Evolutionary conservation across 1,140 invertebrate species (phyloP).

Genomic region (Panagrolaimus sp.): DNA sequence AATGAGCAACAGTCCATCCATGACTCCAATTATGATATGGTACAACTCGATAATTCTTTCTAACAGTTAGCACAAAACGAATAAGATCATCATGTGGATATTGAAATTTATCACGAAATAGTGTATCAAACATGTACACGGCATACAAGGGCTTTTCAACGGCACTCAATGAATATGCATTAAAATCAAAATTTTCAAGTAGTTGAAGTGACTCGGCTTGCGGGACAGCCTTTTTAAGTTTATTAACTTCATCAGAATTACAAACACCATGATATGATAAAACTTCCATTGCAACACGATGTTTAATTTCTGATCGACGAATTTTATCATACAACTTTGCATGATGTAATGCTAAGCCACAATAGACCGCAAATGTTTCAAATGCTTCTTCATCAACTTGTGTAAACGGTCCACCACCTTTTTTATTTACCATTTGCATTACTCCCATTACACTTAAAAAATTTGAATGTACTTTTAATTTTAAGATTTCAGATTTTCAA

Average conservation of each 20-base stretch:
- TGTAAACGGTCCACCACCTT: slow-evolving; percentile 66
- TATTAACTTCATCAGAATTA: slow-evolving; percentile 67
- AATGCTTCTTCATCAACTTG: slow-evolving; percentile 75
- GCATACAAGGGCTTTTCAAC: slow-evolving; percentile 68
- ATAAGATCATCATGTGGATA: slow-evolving; percentile 64
- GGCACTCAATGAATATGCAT: slow-evolving; percentile 68
- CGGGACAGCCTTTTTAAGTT: slow-evolving; percentile 58
- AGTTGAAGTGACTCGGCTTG: not conserved
- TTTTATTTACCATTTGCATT: slow-evolving; percentile 81
- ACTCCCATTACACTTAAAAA: slow-evolving; percentile 69
- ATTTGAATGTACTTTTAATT: not conserved
- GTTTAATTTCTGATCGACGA: slow-evolving; percentile 72
- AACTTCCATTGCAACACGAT: slow-evolving; percentile 73
- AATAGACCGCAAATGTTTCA: slow-evolving; percentile 76
- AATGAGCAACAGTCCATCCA: slow-evolving; percentile 76
- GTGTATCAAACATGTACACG: slow-evolving; percentile 73
- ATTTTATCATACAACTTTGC: slow-evolving; percentile 79
- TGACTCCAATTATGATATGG: slow-evolving; percentile 78
- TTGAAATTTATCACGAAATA: slow-evolving; percentile 65
- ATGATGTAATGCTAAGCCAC: slow-evolving; percentile 75
- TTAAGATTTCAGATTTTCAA: too few species aligned
- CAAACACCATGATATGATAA: slow-evolving; percentile 76
- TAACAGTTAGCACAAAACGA: slow-evolving; percentile 72
- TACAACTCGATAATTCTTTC: slow-evolving; percentile 74
- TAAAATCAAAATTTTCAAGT: slow-evolving; percentile 65